Evolutionary conservation across 1,140 invertebrate genomes (phyloP), one percentile per base, ranked within the genome.

Genomic region (Bombus picipes): DNA sequence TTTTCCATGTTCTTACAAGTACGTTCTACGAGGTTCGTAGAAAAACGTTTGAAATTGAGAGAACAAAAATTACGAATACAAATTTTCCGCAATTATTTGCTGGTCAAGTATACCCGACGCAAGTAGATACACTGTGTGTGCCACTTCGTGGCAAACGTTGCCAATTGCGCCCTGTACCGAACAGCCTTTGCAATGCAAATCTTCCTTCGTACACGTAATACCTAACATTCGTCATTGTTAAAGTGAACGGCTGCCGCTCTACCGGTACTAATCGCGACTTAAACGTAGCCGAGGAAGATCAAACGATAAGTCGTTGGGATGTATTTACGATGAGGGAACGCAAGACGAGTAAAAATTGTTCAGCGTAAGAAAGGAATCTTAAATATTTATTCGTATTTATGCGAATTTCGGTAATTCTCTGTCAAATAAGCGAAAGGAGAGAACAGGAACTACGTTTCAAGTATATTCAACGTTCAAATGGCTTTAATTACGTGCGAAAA

Each of bases 181-280:
- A 79, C 65, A 8, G 68, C 62, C 80, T 89, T 89, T 89, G 88
- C 88, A 89, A 89, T 89, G 88, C 88, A 89, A 88, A 89, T 88
- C 73, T 66, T 74, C 47, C 75, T 53, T 70, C 83, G 71, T 43
- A 57, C 88, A 66, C 72, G 80, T 88, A 86, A 89, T 86, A 89
- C 87, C 83, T 74, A 79, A 71, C 87, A 89, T 88, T 89, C 88
- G 87, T 89, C 84, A 88, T 79, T 79, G 77, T 85, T 79, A 79
- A 77, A 39, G 37, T 37, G 81, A 87, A 68, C 66, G 25, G 70
- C 41, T 43, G 79, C 81, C 76, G 70, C 57, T 87, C 25, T 37
- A 41, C 37, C 75, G 39, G 57, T 74, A 79, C 62, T 87, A 87
- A 88, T 83, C 82, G 41, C 77, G 39, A 68, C 32, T 37, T 79